Base-by-base conservation (phyloP, 2,888 invertebrate genomes). In the Hyposoter dolosus region DNA sequence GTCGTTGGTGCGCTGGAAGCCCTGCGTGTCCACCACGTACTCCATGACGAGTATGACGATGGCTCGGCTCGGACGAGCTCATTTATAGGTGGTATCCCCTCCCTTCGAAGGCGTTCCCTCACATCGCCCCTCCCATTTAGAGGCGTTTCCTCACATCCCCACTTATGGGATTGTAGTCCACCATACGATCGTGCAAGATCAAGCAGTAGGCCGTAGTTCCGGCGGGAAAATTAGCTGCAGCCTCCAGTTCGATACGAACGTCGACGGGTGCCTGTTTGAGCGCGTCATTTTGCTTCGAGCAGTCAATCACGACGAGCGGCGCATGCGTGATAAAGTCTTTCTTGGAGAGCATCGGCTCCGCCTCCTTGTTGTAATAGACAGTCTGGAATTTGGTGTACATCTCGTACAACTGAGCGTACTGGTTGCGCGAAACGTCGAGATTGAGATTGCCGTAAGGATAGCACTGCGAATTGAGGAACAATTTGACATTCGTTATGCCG, bases 311-410 rank as follows among this genome's bases (percentile, higher is more conserved):
- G 3, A 23, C 60, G 17, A 65, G 32, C 19, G 76, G 69, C 35
- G 79, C 75, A 47, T 75, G 53, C 43, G 43, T 12, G 28, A 43
- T 23, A 15, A 76, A 84, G 3, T 79, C 45, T n/a, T 23, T 74
- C 28, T 53, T 83, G 28, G 53, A 45, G n/a, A 79, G 74, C 50
- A 83, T 53, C 17, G 75, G 47, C 17, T 47, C 17, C 17, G 50
- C n/a, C n/a, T 50, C n/a, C 6, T 50, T n/a, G 50, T n/a, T 7
- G 65, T 76, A 79, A 17, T 81, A 66, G 15, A n/a, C 35, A 17
- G 23, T 66, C 15, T 72, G 50, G 66, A 92, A 90, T n/a, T 89
- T 86, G 5, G 32, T 32, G 32, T 32, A 32, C 32, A 32, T 32
- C 32, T 32, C 32, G 32, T 32, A 32, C 32, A 32, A 32, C 32